Evolutionary conservation across 2,797 vertebrate species (phyloP).

Genomic region (Phoebastria nigripes): DNA sequence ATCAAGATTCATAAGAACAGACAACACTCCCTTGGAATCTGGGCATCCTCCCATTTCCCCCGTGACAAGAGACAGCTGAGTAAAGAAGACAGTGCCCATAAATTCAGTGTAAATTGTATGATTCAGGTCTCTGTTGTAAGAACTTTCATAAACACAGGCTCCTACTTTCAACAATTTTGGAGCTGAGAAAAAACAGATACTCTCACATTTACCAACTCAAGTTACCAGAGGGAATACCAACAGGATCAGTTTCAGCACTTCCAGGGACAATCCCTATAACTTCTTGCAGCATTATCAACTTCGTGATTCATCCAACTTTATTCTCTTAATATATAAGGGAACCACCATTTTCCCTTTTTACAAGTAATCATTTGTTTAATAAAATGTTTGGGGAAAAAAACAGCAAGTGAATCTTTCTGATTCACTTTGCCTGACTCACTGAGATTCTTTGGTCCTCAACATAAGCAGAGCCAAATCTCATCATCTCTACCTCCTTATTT

Average conservation of each 20-base stretch:
- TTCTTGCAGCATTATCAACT: neutral
- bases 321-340: neutral
- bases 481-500: neutral
- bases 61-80: constrained; percentile 36
- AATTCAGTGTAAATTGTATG: constrained; percentile 46
- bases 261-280: neutral
- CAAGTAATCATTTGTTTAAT: neutral
- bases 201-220: constrained; percentile 24
- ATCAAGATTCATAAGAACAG: neutral
- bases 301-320: neutral
- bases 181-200: constrained; percentile 48
- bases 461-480: neutral
- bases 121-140: constrained; percentile 53
- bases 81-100: constrained; percentile 32
- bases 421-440: neutral
- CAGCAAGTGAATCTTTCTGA: neutral
- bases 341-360: neutral
- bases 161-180: constrained; percentile 44
- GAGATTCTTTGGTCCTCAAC: neutral
- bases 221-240: constrained; percentile 11
- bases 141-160: constrained; percentile 50
- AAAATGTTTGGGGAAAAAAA: neutral
- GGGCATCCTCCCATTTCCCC: constrained; percentile 40
- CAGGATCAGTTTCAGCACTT: neutral
- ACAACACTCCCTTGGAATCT: constrained; percentile 9